These are phyloP conservation scores for Brachirus orientalis DNA, from an alignment of 2,113 vertebrate genomes.

Conservation along the genomic window DNA sequence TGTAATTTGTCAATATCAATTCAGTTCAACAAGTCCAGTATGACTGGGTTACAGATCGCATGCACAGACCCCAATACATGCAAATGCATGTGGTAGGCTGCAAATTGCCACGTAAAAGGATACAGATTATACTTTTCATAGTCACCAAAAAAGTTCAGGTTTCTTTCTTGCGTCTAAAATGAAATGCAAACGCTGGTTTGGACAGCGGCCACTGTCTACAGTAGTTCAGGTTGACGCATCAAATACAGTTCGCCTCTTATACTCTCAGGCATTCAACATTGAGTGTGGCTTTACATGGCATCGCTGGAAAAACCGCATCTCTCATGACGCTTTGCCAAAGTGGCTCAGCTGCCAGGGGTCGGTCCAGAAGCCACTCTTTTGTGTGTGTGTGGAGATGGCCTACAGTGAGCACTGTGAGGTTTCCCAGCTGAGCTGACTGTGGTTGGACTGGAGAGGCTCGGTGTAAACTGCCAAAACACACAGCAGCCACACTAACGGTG, in stretches of 20 bases:
- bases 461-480: constrained; percentile 74
- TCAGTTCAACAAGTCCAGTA: no score
- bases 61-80: not conserved
- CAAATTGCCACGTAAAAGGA: constrained; percentile 1
- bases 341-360: constrained; percentile 35
- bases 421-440: constrained; percentile 52
- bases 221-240: constrained; percentile 33
- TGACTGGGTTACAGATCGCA: no score
- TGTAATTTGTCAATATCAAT: not conserved
- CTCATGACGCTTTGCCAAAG: constrained; percentile 49
- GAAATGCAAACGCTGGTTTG: not conserved
- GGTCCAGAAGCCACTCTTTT: constrained; percentile 12
- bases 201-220: constrained; percentile 24
- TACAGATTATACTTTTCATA: constrained; percentile 4
- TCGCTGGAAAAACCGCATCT: constrained; percentile 43
- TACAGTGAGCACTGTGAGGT: constrained; percentile 46
- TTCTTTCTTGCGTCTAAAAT: not conserved
- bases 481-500: constrained; percentile 59
- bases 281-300: constrained; percentile 28
- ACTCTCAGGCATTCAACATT: not conserved
- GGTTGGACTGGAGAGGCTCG: constrained; percentile 54
- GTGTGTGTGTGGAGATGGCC: constrained; percentile 22
- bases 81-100: not conserved
- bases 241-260: constrained; percentile 41
- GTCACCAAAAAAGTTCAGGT: not conserved